phyloP scores from a whole-genome alignment of 1,140 invertebrate genomes.

The Eriocheir sinensis region DNA sequence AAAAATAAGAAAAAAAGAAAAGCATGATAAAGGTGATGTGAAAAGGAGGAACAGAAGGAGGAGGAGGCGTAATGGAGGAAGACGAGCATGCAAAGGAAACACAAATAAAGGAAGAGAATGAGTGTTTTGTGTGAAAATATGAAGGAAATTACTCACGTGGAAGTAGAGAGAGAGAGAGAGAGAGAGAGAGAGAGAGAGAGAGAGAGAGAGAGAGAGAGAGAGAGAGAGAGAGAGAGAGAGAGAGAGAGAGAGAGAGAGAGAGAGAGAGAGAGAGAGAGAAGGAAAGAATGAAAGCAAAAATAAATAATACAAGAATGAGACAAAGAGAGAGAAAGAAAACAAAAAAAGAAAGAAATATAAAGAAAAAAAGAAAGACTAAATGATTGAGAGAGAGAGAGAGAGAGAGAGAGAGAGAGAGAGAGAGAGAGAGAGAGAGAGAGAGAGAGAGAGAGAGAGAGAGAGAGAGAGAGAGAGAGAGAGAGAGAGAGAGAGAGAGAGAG shows the following conservation, averaged over 20 bases:
- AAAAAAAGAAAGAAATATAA: neutral
- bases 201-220: neutral
- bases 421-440: slow-evolving; percentile 50
- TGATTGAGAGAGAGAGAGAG: slow-evolving; percentile 27
- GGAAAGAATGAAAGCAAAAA: slow-evolving; percentile 26
- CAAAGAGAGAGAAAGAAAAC: neutral
- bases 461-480: slow-evolving; percentile 57
- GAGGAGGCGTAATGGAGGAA: neutral
- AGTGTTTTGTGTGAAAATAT: neutral
- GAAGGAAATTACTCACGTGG: neutral
- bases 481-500: slow-evolving; percentile 55
- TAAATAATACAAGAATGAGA: neutral
- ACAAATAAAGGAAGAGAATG: neutral
- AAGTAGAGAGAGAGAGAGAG: neutral
- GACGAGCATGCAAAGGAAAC: too few species aligned
- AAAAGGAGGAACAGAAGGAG: neutral
- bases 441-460: slow-evolving; percentile 19
- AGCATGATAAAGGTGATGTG: neutral
- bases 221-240: slow-evolving; percentile 37
- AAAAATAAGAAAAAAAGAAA: neutral
- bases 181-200: too few species aligned
- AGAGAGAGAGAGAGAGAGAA: slow-evolving; percentile 55
- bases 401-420: slow-evolving; percentile 45
- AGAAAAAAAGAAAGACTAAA: neutral
- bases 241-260: slow-evolving; percentile 45